Base-by-base conservation (phyloP, 2,888 invertebrate genomes). In the Napeogenes inachia region DNA sequence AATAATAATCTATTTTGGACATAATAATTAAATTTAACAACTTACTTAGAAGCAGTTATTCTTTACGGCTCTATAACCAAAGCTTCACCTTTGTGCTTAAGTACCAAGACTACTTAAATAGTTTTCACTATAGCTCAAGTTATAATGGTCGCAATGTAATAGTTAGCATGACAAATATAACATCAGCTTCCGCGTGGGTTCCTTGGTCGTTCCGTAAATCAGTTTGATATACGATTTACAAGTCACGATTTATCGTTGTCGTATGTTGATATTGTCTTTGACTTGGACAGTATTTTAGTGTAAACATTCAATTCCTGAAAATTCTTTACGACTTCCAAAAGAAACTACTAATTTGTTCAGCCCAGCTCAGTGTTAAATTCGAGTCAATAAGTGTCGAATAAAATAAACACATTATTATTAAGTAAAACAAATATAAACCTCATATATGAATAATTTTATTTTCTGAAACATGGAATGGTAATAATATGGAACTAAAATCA, bases 61-160 rank as follows among this genome's bases (percentile, higher is more conserved):
- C 65, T 65, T 60, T 65, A 59, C 58, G 62, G 62, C 58, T 55
- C 57, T 50, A 62, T 62, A 57, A 63, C 59, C 30, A 59, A 59
- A 59, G 54, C 50, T 50, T 50, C 50, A 30, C 50, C 50, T 12
- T 50, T 50, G 50, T 50, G 21, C 50, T 12, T 10, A 30, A 8
- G 30, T 50, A 21, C 21, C 30, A 30, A 50, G 30, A 50, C 30
- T 50, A 42, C 42, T 42, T 42, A 42, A 42, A 45, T 45, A 13
- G 56, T 42, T 50, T 53, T 56, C 54, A 60, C 53, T 38, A 46
- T 57, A 42, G 12, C 33, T 65, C 62, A 56, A 55, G 45, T 60
- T 62, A 45, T 30, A 61, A 45, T 56, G 58, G 57, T 53, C 35
- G 30, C 46, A n/a, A 13, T 38, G 35, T 30, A 13, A 55, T 50